These are phyloP conservation scores for Limnephilus marmoratus DNA, from an alignment of 2,888 invertebrate species.

Conservation along the genomic window DNA sequence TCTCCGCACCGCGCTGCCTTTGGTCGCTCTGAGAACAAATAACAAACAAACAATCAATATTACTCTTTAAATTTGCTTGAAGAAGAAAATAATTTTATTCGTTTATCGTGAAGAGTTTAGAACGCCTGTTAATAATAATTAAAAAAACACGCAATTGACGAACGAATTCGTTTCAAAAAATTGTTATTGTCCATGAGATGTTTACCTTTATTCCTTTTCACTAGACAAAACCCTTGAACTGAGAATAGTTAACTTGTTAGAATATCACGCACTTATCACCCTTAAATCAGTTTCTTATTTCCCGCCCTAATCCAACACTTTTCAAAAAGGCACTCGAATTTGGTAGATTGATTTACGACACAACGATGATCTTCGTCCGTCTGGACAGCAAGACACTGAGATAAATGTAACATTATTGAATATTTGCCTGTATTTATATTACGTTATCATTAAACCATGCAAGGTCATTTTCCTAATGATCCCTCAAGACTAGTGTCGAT, in stretches of 20 bases:
- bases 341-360: background rate
- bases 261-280: background rate
- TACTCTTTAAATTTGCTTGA: background rate
- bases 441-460: slow-evolving; percentile 48
- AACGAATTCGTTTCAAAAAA: background rate
- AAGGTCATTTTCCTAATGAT: slow-evolving; percentile 59
- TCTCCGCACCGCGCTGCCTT: slow-evolving; percentile 75
- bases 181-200: background rate
- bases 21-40: slow-evolving; percentile 73
- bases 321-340: background rate
- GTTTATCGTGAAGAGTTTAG: background rate
- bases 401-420: slow-evolving; percentile 44
- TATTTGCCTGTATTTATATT: slow-evolving; percentile 52
- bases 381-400: background rate
- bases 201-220: background rate
- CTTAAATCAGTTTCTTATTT: background rate
- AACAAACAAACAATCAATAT: slow-evolving; percentile 2
- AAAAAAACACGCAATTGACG: background rate
- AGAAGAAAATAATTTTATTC: background rate
- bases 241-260: background rate
- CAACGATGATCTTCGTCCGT: slow-evolving; percentile 9
- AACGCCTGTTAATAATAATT: background rate
- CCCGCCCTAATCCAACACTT: background rate
- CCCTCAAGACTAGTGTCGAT: slow-evolving; percentile 43
- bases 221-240: background rate